Base-by-base conservation (phyloP, 1,140 invertebrate genomes). In the Pseudomyrmex pallidus region DNA sequence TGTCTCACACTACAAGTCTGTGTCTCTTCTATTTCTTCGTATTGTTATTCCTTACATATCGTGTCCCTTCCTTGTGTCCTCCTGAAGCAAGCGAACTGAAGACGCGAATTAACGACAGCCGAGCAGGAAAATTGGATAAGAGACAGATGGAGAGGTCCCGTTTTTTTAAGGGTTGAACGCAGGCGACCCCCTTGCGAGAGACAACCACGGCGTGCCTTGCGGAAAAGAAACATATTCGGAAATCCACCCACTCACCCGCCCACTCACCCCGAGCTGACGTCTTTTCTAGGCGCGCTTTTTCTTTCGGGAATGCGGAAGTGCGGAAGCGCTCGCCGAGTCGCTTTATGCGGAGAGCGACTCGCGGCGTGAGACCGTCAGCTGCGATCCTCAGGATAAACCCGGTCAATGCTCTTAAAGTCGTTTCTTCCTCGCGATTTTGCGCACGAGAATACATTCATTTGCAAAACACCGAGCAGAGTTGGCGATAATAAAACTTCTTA, bases 41-140 rank as follows among this genome's bases (percentile, higher is more conserved):
- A 3, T 62, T 13, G n/a, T 50, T 12, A 50, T 72, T 77, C 78
- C 57, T 83, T 64, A 64, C 61, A 13, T 25, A 12, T 50, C n/a
- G n/a, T n/a, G n/a, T n/a, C n/a, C n/a, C n/a, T n/a, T n/a, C 66
- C 15, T 3, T 52, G n/a, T n/a, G n/a, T n/a, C n/a, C n/a, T 12
- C 44, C 17, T 2, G 2, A 44, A 52, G 10, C n/a, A 50, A 25
- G 9, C n/a, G 9, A 4, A n/a, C 5, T 13, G 12, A 48, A 22
- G 22, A 20, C 9, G 46, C 22, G 17, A 52, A 84, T 12, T 17
- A 25, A 22, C 44, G 52, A 89, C 84, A 74, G 44, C 25, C 63
- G 74, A 76, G 52, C 17, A 78, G 83, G 84, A 87, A 91, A 90
- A 90, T 85, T 87, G 89, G n/a, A n/a, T n/a, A 91, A 64, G 84